Percentiles rank a stretch among this genome's conserved stretches.
Conservation (phyloP, 1,140 invertebrate species). For the Lepidotrigona ventralis region DNA sequence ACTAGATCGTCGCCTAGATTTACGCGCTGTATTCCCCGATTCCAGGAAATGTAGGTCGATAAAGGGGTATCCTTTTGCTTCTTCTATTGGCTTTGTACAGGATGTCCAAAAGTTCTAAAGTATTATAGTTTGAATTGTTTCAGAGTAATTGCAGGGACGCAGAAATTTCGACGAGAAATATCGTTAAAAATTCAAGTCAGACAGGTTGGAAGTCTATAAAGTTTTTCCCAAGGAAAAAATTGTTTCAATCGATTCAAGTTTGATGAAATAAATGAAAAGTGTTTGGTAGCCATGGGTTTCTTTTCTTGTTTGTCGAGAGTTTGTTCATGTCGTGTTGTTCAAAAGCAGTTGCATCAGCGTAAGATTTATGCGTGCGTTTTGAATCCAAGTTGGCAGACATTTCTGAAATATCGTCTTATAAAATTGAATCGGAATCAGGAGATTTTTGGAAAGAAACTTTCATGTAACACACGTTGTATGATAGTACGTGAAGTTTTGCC, state of each 20-base stretch:
- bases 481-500: not conserved
- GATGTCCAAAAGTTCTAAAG: not conserved
- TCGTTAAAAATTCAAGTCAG: too few species aligned
- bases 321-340: not conserved
- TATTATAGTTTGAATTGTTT: too few species aligned
- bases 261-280: not conserved
- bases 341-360: not conserved
- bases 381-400: not conserved
- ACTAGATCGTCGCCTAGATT: not conserved
- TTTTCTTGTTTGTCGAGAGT: not conserved
- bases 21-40: not conserved
- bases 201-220: too few species aligned
- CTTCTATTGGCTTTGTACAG: not conserved
- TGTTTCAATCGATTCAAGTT: not conserved
- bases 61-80: not conserved
- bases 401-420: not conserved
- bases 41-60: slow-evolving; percentile 6
- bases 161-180: too few species aligned
- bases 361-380: not conserved
- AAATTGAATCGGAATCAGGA: not conserved
- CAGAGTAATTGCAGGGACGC: too few species aligned
- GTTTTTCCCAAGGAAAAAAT: too few species aligned
- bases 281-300: not conserved
- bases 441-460: not conserved
- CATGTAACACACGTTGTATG: not conserved